These are phyloP conservation scores for Scaptomyza cyrtandrae DNA, from an alignment of 2,888 invertebrate genomes.

Conservation along the genomic window DNA sequence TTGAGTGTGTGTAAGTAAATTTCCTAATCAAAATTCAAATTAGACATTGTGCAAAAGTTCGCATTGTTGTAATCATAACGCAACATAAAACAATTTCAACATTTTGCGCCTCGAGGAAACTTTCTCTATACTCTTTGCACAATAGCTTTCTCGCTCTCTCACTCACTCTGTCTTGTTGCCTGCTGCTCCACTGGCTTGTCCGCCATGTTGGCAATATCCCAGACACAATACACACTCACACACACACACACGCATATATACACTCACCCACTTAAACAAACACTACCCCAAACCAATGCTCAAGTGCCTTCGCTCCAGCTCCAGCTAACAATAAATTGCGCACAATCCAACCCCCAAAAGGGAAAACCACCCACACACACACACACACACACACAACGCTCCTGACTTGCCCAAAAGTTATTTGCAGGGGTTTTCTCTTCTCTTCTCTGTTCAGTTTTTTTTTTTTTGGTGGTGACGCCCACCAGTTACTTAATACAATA, in stretches of 20 bases:
- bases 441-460: background rate
- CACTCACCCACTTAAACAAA: conserved; percentile 48
- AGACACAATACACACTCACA: conserved; percentile 60
- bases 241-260: conserved; percentile 37
- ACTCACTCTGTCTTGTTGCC: background rate
- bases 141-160: background rate
- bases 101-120: conserved; percentile 68
- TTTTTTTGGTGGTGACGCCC: conserved; percentile 78
- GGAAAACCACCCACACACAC: conserved; percentile 14
- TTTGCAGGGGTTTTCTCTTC: conserved; percentile 11
- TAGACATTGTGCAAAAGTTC: conserved; percentile 78
- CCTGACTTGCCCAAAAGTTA: conserved; percentile 15
- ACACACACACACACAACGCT: background rate
- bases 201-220: conserved; percentile 65
- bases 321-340: conserved; percentile 75
- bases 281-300: conserved; percentile 37
- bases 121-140: conserved; percentile 5
- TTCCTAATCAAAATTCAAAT: conserved; percentile 85
- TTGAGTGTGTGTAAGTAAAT: conserved; percentile 75
- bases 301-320: conserved; percentile 20
- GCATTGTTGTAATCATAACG: conserved; percentile 79
- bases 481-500: conserved; percentile 81
- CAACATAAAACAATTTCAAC: conserved; percentile 79
- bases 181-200: conserved; percentile 35
- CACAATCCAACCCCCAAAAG: conserved; percentile 76